Conservation (phyloP, 2,888 invertebrate species). For the Antitype chi region DNA sequence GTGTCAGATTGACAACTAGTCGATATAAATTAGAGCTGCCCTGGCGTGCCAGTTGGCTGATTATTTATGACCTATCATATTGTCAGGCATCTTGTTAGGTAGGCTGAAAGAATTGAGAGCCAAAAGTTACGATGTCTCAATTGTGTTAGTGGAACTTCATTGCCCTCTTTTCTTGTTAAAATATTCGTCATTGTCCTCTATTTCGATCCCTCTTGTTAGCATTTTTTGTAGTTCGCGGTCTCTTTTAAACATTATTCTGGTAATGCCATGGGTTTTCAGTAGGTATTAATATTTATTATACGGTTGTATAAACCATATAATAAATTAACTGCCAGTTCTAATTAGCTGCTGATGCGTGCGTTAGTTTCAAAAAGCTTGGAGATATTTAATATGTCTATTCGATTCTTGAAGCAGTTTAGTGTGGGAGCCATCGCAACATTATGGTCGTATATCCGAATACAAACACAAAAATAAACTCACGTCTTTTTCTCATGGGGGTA, state of each 20-base stretch:
- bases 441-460: too few species aligned
- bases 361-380: too few species aligned
- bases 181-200: neutral
- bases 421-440: too few species aligned
- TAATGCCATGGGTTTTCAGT: too few species aligned
- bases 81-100: slow-evolving; percentile 39
- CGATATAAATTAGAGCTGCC: slow-evolving; percentile 58
- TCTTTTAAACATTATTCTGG: neutral
- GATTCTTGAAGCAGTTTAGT: too few species aligned
- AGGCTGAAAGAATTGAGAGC: slow-evolving; percentile 42
- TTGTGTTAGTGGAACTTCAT: slow-evolving; percentile 30
- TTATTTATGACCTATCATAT: slow-evolving; percentile 57
- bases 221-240: neutral
- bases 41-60: slow-evolving; percentile 46
- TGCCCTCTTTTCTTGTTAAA: neutral
- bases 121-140: slow-evolving; percentile 57
- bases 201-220: neutral
- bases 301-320: too few species aligned
- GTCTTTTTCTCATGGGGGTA: too few species aligned
- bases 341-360: too few species aligned
- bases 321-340: too few species aligned
- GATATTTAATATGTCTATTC: too few species aligned
- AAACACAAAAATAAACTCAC: too few species aligned
- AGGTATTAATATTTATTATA: neutral
- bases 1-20: slow-evolving; percentile 59